Evolutionary conservation across 2,888 invertebrate species (phyloP).

Genomic region (Mellilla xanthometata): DNA sequence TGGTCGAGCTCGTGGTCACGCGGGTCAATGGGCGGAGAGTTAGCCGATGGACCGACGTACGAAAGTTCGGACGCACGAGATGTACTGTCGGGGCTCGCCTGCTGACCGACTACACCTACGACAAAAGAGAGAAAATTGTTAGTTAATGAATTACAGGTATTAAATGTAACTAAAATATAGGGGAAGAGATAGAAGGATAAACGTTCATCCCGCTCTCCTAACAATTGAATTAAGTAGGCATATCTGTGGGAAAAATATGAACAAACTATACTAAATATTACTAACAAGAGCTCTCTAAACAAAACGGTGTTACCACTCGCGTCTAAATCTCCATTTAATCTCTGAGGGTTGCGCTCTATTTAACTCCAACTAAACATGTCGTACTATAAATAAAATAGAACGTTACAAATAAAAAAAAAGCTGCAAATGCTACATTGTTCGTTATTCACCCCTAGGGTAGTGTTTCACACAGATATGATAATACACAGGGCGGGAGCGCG

Average conservation of each 20-base stretch:
- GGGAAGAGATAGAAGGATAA: too few relatives aligned
- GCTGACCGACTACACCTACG: conserved; percentile 84
- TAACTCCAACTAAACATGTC: conserved; percentile 58
- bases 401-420: conserved; percentile 62
- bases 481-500: conserved; percentile 50
- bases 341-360: conserved; percentile 62
- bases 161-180: too few relatives aligned
- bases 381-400: conserved; percentile 59
- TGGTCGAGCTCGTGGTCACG: conserved; percentile 60
- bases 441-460: conserved; percentile 57
- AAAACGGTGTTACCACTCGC: conserved; percentile 53
- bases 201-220: too few relatives aligned
- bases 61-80: conserved; percentile 92
- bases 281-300: conserved; percentile 37
- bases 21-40: conserved; percentile 62
- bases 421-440: conserved; percentile 64
- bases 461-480: conserved; percentile 72
- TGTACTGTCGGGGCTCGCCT: conserved; percentile 93
- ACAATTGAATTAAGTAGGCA: too few relatives aligned
- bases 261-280: background rate
- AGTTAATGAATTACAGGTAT: background rate
- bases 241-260: too few relatives aligned
- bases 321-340: conserved; percentile 66
- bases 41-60: conserved; percentile 70
- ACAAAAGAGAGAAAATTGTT: conserved; percentile 40